Conservation (phyloP, 2,888 invertebrate genomes). For the Homarus gammarus region DNA sequence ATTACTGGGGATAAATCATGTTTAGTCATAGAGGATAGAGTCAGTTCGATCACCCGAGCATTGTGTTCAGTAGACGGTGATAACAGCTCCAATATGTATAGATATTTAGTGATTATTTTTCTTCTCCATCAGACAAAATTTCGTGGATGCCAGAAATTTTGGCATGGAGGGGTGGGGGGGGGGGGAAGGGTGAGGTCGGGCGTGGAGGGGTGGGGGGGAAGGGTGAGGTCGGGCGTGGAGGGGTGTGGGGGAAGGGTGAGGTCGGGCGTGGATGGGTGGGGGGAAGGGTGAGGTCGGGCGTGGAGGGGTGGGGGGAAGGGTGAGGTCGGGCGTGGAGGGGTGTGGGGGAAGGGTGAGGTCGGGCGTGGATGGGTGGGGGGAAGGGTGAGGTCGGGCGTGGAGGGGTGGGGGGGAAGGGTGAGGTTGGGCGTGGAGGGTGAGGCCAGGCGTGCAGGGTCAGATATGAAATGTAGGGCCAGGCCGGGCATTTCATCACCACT, state of each 20-base stretch:
- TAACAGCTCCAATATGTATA: too few relatives aligned
- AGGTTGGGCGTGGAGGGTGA: too few relatives aligned
- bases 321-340: neutral
- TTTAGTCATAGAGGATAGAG: too few relatives aligned
- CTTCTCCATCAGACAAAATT: too few relatives aligned
- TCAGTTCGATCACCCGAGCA: too few relatives aligned
- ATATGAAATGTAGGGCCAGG: too few relatives aligned
- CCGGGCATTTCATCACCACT: too few relatives aligned
- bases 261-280: neutral
- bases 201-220: neutral
- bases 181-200: neutral
- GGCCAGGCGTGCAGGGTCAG: too few relatives aligned
- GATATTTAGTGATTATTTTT: too few relatives aligned
- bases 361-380: neutral
- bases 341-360: neutral
- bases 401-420: neutral
- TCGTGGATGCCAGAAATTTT: neutral
- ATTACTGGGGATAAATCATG: too few relatives aligned
- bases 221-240: neutral
- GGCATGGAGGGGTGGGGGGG: neutral
- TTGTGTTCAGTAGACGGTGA: too few relatives aligned
- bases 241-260: neutral
- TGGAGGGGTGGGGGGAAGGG: neutral
- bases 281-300: too few relatives aligned
- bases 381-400: neutral